Percentiles rank a stretch among this genome's conserved stretches.
phyloP scores from a whole-genome alignment of 1,140 invertebrate species.

The Yoshiicerus persimilis region DNA sequence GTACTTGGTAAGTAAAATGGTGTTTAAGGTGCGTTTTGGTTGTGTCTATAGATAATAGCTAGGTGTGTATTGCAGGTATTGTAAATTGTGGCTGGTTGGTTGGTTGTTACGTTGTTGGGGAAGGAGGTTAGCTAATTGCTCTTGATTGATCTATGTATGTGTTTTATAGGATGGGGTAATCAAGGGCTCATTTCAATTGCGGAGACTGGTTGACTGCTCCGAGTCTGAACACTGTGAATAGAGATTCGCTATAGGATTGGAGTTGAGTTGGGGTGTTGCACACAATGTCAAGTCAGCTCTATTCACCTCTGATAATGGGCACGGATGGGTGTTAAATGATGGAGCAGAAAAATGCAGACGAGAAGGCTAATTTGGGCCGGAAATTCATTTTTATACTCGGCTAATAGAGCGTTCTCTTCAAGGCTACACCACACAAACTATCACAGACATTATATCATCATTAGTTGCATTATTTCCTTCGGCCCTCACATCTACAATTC shows the following conservation, averaged over 20 bases:
- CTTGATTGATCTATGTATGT: slow-evolving; percentile 47
- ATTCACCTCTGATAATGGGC: slow-evolving; percentile 44
- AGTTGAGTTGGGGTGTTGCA: slow-evolving; percentile 26
- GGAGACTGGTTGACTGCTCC: neutral
- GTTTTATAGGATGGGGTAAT: slow-evolving; percentile 26
- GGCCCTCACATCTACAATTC: neutral
- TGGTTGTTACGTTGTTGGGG: neutral
- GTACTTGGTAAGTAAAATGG: too few species aligned
- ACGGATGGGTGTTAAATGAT: slow-evolving; percentile 48
- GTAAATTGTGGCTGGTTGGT: neutral
- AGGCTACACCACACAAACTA: slow-evolving; percentile 27
- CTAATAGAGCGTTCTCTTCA: slow-evolving; percentile 48
- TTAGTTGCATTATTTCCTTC: slow-evolving; percentile 34
- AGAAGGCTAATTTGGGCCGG: slow-evolving; percentile 46
- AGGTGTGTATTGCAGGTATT: neutral
- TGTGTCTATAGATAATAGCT: neutral
- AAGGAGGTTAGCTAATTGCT: slow-evolving; percentile 44
- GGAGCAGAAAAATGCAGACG: slow-evolving; percentile 44
- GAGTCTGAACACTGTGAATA: too few species aligned
- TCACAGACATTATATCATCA: slow-evolving; percentile 42
- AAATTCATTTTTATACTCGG: slow-evolving; percentile 50
- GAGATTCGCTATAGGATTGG: neutral
- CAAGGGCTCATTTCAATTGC: slow-evolving; percentile 35
- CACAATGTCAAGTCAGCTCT: slow-evolving; percentile 41
- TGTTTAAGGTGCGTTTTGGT: too few species aligned